These are phyloP conservation scores for Mola mola DNA, from an alignment of 2,113 vertebrate genomes.

Conservation along the genomic window DNA sequence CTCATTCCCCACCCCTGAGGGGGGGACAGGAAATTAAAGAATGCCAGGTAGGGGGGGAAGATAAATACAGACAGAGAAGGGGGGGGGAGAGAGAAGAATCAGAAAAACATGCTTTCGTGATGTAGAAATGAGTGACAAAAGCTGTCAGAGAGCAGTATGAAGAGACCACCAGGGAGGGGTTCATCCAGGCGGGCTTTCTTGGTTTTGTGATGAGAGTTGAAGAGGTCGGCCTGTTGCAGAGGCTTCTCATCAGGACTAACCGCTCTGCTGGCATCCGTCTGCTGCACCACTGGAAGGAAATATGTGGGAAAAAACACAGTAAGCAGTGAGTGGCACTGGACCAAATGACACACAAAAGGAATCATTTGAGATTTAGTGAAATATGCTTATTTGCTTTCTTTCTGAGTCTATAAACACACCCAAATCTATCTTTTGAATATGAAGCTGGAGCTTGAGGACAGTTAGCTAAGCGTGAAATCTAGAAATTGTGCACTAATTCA, in stretches of 20 bases:
- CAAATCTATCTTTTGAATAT: too few relatives aligned
- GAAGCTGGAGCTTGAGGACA: too few relatives aligned
- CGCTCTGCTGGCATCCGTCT: not conserved
- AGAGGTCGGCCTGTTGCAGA: conserved; percentile 34
- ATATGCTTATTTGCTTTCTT: too few relatives aligned
- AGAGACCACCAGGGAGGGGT: conserved; percentile 47
- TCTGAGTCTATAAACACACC: too few relatives aligned
- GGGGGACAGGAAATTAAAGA: conserved; percentile 26
- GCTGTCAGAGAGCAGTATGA: not conserved
- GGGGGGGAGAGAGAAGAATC: conserved; percentile 30
- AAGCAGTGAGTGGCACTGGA: not conserved
- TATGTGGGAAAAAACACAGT: not conserved
- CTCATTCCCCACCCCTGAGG: conserved; percentile 51
- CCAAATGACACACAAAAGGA: not conserved
- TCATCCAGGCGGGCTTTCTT: conserved; percentile 72
- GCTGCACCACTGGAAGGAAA: conserved; percentile 51
- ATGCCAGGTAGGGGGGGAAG: not conserved
- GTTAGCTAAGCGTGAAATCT: too few relatives aligned
- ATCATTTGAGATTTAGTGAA: not conserved
- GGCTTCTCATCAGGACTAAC: conserved; percentile 41
- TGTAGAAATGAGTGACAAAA: not conserved
- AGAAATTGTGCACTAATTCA: too few relatives aligned
- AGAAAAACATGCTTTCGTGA: conserved; percentile 15
- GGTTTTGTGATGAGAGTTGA: conserved; percentile 44
- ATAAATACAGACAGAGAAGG: conserved; percentile 24